A percentile compares a stretch with the other conserved stretches of the same genome.
Evolutionary conservation across 1,140 invertebrate species (phyloP).

Genomic region (Tetranychus urticae): DNA sequence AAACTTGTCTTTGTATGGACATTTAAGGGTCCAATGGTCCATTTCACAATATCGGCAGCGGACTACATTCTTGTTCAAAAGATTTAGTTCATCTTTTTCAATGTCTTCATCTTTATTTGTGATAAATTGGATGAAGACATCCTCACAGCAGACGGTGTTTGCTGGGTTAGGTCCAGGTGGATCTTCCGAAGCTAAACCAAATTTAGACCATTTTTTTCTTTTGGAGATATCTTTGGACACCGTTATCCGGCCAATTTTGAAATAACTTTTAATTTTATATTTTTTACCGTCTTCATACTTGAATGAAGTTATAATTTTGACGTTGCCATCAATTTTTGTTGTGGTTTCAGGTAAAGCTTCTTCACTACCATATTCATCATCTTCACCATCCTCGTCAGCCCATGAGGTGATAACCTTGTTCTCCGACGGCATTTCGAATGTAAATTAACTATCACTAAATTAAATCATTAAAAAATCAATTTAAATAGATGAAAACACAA

Average conservation of each 20-base stretch:
- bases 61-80: slow-evolving; percentile 57
- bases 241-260: slow-evolving; percentile 67
- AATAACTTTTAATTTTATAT: slow-evolving; percentile 46
- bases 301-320: slow-evolving; percentile 78
- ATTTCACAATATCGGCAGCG: slow-evolving; percentile 84
- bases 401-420: slow-evolving; percentile 4
- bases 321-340: slow-evolving; percentile 58
- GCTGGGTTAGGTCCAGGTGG: slow-evolving; percentile 84
- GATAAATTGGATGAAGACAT: slow-evolving; percentile 65
- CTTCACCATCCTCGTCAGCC: slow-evolving; percentile 8
- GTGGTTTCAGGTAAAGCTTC: slow-evolving; percentile 24
- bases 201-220: slow-evolving; percentile 80
- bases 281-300: slow-evolving; percentile 71
- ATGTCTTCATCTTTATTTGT: slow-evolving; percentile 19
- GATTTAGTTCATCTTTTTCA: slow-evolving; percentile 28
- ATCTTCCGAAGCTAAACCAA: slow-evolving; percentile 66
- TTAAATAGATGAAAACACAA: too few relatives aligned
- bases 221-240: slow-evolving; percentile 77
- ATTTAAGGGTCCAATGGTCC: slow-evolving; percentile 90
- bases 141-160: slow-evolving; percentile 83
- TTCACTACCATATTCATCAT: background rate
- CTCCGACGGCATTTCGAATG: background rate
- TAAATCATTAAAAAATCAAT: too few relatives aligned
- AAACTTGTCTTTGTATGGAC: slow-evolving; percentile 77
- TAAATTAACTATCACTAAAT: too few relatives aligned